These are phyloP conservation scores for Peromyscus californicus DNA, from an alignment of 2,113 vertebrate genomes.

Conservation along the genomic window DNA sequence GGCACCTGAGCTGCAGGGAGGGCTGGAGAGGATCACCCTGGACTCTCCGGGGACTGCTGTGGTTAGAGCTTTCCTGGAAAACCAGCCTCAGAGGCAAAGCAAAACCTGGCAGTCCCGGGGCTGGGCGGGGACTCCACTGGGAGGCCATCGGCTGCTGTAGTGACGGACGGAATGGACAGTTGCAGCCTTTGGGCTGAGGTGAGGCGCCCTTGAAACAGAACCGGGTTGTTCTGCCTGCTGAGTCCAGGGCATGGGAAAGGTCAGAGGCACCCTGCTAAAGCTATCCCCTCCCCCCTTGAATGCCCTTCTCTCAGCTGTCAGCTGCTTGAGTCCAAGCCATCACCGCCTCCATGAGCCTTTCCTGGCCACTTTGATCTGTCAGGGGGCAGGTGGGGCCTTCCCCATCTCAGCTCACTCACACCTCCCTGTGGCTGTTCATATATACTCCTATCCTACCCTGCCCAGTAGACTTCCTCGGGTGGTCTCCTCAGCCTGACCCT, in stretches of 20 bases:
- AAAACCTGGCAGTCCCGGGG: neutral
- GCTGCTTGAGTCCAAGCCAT: neutral
- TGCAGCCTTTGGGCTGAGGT: neutral
- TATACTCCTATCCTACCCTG: neutral
- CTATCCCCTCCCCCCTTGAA: neutral
- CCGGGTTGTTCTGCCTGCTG: neutral
- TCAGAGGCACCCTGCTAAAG: neutral
- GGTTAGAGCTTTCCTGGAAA: neutral
- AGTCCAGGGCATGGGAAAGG: neutral
- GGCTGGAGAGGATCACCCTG: neutral
- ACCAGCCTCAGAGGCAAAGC: neutral
- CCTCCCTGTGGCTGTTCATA: rapidly evolving
- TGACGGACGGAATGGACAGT: no score
- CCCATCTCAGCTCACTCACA: neutral
- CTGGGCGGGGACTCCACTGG: neutral
- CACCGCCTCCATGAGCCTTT: neutral
- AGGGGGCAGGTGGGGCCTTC: neutral
- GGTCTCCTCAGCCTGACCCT: neutral
- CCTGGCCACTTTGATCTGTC: neutral
- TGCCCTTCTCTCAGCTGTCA: neutral
- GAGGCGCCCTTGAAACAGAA: neutral
- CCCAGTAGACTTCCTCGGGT: neutral
- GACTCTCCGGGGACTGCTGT: neutral
- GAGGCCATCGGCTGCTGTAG: no score
- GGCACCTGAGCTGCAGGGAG: neutral